Evolutionary conservation across 2,797 vertebrate species (phyloP).

Genomic region (Protonibea diacanthus): DNA sequence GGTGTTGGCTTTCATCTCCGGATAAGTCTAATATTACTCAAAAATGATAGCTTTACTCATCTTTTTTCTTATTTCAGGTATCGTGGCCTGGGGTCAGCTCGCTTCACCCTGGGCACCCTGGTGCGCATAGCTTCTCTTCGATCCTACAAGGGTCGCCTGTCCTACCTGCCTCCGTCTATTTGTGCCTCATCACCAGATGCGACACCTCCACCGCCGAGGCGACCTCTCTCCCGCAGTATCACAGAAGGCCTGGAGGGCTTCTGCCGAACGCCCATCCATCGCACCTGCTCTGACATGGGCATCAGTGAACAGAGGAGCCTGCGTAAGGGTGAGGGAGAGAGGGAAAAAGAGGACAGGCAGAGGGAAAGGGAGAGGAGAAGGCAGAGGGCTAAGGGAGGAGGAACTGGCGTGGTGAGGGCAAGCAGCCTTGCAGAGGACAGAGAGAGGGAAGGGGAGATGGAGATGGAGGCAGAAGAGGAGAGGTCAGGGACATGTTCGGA

Average conservation of each 20-base stretch:
- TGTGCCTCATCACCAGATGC: conserved; percentile 71
- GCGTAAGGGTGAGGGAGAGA: conserved; percentile 79
- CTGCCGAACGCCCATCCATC: conserved; percentile 84
- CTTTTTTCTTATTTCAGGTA: conserved; percentile 75
- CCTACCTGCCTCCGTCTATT: conserved; percentile 89
- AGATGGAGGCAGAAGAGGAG: conserved; percentile 78
- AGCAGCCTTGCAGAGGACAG: conserved; percentile 88
- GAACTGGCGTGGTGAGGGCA: conserved; percentile 83
- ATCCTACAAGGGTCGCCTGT: conserved; percentile 93
- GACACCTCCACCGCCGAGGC: conserved; percentile 80
- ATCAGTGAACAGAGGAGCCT: conserved; percentile 88
- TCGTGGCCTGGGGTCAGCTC: conserved; percentile 90
- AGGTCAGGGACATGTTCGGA: conserved; percentile 61
- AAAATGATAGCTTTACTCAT: conserved; percentile 3
- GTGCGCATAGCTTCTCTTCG: conserved; percentile 91
- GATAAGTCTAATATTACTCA: background rate
- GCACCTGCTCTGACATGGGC: conserved; percentile 91
- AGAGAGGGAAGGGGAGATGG: conserved; percentile 81
- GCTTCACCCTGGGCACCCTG: conserved; percentile 92
- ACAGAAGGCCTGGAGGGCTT: conserved; percentile 87
- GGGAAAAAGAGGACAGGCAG: conserved; percentile 84
- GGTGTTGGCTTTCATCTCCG: conserved; percentile 21
- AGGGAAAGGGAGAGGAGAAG: conserved; percentile 83
- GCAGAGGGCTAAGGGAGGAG: conserved; percentile 81
- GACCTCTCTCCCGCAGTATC: conserved; percentile 88